phyloP scores from a whole-genome alignment of 2,797 vertebrate species.

The Silurus aristotelis region DNA sequence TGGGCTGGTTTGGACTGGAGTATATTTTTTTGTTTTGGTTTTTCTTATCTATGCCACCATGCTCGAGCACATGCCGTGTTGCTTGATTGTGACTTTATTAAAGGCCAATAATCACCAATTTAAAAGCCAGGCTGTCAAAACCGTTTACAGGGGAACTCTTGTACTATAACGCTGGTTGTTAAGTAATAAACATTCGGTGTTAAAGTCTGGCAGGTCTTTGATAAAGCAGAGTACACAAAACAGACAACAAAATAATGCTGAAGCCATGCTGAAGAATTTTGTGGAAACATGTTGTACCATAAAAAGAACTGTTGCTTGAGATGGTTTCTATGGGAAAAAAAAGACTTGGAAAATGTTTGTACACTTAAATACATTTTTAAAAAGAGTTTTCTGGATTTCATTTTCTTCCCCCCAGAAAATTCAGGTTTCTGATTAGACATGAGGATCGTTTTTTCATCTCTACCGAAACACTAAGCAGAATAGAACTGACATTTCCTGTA shows the following conservation, averaged over 20 bases:
- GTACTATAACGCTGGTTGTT: neutral
- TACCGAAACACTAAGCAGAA: neutral
- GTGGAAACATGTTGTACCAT: neutral
- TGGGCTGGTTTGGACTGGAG: neutral
- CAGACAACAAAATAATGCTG: neutral
- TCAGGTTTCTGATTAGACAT: neutral
- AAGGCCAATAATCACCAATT: slow-evolving; percentile 28
- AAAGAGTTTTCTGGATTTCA: neutral
- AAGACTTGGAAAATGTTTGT: neutral
- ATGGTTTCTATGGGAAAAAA: neutral
- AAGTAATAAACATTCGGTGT: neutral
- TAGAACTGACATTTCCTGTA: slow-evolving; percentile 9
- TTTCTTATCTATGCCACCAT: neutral
- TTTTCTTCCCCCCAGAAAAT: neutral
- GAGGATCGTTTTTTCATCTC: neutral
- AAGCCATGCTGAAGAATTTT: slow-evolving; percentile 7
- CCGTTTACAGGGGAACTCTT: slow-evolving; percentile 7
- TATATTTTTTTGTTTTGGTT: neutral
- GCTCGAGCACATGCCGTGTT: slow-evolving; percentile 4
- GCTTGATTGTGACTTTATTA: slow-evolving; percentile 45
- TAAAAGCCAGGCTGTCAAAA: slow-evolving; percentile 37
- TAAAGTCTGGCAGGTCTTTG: neutral
- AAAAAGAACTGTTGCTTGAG: neutral
- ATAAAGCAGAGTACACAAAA: neutral
- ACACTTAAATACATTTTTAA: neutral